Evolutionary conservation across 2,888 invertebrate genomes (phyloP).

Genomic region (Cryptocephalus moraei): DNA sequence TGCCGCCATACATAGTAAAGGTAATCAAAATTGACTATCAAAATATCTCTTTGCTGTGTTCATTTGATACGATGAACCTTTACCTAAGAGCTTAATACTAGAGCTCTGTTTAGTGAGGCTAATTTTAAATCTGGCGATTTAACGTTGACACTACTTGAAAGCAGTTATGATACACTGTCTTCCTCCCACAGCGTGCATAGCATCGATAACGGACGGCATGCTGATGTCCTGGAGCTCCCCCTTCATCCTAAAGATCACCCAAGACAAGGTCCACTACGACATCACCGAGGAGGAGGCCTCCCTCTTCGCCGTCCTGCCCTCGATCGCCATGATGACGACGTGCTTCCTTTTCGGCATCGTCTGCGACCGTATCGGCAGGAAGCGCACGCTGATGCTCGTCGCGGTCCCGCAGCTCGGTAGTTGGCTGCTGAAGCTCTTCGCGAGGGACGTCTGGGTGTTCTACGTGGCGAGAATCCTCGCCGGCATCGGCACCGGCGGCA

Average conservation of each 20-base stretch:
- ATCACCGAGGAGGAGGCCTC: constrained; percentile 30
- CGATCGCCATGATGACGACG: constrained; percentile 22
- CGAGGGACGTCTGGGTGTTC: constrained; percentile 22
- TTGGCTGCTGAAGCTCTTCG: constrained; percentile 20
- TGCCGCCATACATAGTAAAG: too few species aligned
- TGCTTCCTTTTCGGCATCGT: constrained; percentile 21
- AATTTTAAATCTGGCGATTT: too few species aligned
- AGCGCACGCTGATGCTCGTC: constrained; percentile 22
- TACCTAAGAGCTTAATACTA: too few species aligned
- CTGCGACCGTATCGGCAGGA: constrained; percentile 26
- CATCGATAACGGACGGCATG: constrained; percentile 21
- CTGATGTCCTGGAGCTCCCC: constrained; percentile 29
- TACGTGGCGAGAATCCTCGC: constrained; percentile 24
- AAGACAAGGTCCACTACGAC: constrained; percentile 23
- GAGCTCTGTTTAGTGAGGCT: too few species aligned
- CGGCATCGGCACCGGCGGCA: constrained; percentile 23
- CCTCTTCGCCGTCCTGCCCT: constrained; percentile 29
- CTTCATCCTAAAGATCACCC: constrained; percentile 27
- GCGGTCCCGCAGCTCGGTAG: constrained; percentile 23
- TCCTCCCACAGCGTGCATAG: constrained; percentile 16
- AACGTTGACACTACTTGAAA: too few species aligned
- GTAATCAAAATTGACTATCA: too few species aligned
- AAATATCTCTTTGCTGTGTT: too few species aligned
- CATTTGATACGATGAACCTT: too few species aligned
- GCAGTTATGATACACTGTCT: neutral